Conservation (phyloP, 2,797 vertebrate species). For the Danionella dracula region DNA sequence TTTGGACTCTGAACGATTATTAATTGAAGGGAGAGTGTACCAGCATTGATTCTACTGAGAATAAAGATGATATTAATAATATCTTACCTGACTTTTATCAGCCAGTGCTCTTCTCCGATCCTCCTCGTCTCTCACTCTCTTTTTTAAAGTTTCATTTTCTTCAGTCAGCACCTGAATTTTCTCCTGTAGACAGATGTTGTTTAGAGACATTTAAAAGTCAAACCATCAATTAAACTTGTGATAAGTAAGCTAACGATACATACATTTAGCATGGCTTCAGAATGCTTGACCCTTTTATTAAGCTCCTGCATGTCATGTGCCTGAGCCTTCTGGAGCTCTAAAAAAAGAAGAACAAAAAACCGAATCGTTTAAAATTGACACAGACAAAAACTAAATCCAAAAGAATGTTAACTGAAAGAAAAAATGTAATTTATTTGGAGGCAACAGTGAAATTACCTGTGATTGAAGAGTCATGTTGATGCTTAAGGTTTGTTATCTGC, state of each 20-base stretch:
- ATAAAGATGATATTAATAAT: no score
- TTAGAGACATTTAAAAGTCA: no score
- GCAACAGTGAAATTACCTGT: constrained; percentile 61
- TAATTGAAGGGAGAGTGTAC: no score
- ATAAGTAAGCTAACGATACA: no score
- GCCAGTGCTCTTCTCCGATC: constrained; percentile 72
- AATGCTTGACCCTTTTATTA: constrained; percentile 73
- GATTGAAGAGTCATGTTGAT: constrained; percentile 71
- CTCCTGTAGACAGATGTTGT: constrained; percentile 75
- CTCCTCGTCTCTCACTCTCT: constrained; percentile 77
- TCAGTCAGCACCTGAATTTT: constrained; percentile 71
- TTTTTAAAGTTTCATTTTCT: constrained; percentile 77
- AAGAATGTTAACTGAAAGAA: no score
- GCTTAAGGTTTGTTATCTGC: constrained; percentile 71
- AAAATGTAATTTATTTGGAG: not conserved
- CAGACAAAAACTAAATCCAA: no score
- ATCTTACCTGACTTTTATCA: constrained; percentile 72
- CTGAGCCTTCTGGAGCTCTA: constrained; percentile 79
- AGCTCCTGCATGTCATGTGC: constrained; percentile 72
- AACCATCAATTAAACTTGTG: no score
- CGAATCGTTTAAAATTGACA: not conserved
- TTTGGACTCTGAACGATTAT: no score
- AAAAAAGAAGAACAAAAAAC: constrained; percentile 36
- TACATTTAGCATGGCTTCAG: constrained; percentile 78
- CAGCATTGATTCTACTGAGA: no score